A percentile compares a stretch with the other conserved stretches of the same genome.
Conservation (phyloP, 2,113 vertebrate genomes). For the Phocoena sinus region DNA sequence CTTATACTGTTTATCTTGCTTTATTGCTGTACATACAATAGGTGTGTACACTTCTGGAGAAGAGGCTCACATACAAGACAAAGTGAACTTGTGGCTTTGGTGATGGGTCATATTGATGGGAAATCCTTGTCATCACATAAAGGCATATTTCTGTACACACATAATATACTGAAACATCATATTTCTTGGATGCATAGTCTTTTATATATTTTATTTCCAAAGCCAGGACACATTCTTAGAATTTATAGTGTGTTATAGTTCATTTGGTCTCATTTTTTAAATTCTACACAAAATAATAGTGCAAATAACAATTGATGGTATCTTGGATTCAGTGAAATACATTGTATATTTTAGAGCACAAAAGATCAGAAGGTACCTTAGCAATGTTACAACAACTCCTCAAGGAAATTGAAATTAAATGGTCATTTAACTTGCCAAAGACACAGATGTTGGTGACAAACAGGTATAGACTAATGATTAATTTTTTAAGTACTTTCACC, state of each 20-base stretch:
- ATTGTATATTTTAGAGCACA: neutral
- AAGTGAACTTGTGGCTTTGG: neutral
- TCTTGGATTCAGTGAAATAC: neutral
- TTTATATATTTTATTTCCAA: conserved; percentile 21
- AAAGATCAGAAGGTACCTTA: neutral
- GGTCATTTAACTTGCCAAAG: neutral
- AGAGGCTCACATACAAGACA: neutral
- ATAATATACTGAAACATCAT: neutral
- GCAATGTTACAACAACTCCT: neutral
- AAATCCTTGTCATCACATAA: neutral
- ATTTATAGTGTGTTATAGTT: neutral
- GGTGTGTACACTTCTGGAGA: neutral
- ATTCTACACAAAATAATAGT: neutral
- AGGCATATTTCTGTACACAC: neutral
- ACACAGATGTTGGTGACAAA: neutral
- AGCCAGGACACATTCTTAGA: neutral
- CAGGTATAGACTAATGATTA: neutral
- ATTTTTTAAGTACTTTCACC: neutral
- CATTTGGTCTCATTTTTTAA: neutral
- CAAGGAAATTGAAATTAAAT: neutral
- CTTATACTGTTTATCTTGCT: neutral
- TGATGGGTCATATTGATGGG: neutral
- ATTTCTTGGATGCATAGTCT: neutral
- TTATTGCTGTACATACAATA: neutral
- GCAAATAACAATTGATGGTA: neutral